Evolutionary conservation across 1,140 invertebrate species (phyloP).

Genomic region (Aleiodes sp.): DNA sequence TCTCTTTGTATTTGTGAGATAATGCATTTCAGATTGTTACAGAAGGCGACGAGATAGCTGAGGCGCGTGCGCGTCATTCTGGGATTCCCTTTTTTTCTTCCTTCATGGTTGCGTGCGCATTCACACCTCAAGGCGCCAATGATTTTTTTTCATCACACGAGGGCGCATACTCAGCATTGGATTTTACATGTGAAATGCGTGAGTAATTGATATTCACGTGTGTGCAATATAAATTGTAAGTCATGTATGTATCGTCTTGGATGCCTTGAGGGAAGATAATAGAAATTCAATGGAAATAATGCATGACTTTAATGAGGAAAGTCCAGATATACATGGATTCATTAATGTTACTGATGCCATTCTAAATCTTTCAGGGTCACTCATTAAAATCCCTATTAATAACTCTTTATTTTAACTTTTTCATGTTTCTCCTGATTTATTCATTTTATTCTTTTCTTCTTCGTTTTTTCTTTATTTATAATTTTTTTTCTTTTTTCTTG

Average conservation of each 20-base stretch:
- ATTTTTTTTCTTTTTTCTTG: too few species aligned
- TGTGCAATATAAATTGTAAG: background rate
- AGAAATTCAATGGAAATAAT: constrained; percentile 17
- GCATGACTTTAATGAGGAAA: constrained; percentile 4
- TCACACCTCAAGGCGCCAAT: background rate
- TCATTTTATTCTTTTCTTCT: background rate
- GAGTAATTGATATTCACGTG: constrained; percentile 2
- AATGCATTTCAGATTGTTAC: background rate
- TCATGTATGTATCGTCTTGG: background rate
- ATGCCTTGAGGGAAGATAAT: background rate
- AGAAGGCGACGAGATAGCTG: background rate
- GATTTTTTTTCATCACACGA: background rate
- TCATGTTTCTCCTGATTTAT: too few species aligned
- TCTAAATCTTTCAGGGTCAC: constrained; percentile 10
- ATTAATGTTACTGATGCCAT: background rate
- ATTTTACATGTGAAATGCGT: too few species aligned
- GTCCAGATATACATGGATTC: background rate
- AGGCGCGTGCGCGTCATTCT: constrained; percentile 6
- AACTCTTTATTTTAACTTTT: background rate
- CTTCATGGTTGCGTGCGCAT: background rate
- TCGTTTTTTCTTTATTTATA: background rate
- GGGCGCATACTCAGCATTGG: too few species aligned
- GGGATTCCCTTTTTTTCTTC: background rate
- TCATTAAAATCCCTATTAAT: background rate
- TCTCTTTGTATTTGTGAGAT: constrained; percentile 9